Base-by-base conservation (phyloP, 2,888 invertebrate genomes). In the Microctonus hyperodae region DNA sequence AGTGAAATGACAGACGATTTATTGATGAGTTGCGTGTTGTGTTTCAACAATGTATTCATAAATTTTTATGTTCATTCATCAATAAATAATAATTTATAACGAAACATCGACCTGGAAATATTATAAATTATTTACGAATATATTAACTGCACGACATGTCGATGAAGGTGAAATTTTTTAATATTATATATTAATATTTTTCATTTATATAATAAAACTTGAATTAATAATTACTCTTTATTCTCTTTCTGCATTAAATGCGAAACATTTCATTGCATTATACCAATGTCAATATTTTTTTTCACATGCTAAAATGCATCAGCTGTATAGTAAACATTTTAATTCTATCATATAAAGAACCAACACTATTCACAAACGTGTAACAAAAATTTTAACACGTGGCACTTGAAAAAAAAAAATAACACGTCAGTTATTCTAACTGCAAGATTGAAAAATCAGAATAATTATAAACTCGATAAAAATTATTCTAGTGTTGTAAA, bases 41-140 rank as follows among this genome's bases (percentile, higher is more conserved):
- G 7, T 9, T 7, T 20, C 58, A 40, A 37, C n/a, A 59, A 59
- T 59, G 44, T 37, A 23, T 59, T 59, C 28, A 11, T 44, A 16
- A 48, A 20, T 44, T 59, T 44, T 44, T 59, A 16, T 11, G 10
- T 20, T 6, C n/a, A 44, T 44, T 16, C 44, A 16, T 51, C 25
- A 13, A 25, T 51, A 11, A 25, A 13, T 23, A 51, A 13, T 50
- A 50, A 23, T 50, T 50, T 11, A 22, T 22, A 40, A 40, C 40
- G 6, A n/a, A n/a, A 44, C 16, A 2, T 25, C 13, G n/a, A 25
- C n/a, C 16, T 25, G 25, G 23, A 2, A 51, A 13, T 25, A 25
- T 9, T 25, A 51, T 6, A 51, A 5, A 51, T 25, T 25, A 13
- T n/a, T 51, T 11, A 3, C 13, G 9, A 51, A 40, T 5, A 40